A percentile compares a stretch with the other conserved stretches of the same genome.
Evolutionary conservation across 1,140 invertebrate genomes (phyloP).

Genomic region (Meteorus sp.): DNA sequence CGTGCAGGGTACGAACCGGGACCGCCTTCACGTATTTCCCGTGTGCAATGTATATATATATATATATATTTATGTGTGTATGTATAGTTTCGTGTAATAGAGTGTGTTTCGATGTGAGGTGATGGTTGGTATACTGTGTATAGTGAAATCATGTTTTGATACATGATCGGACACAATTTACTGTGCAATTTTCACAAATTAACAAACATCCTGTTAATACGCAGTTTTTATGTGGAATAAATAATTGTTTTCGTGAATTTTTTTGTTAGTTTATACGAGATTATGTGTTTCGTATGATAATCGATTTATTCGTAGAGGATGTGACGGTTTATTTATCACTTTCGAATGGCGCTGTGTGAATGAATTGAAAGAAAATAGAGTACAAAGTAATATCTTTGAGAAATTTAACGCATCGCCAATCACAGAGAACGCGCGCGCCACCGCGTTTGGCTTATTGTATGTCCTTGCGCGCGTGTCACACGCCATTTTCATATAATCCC

Average conservation of each 20-base stretch:
- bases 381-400: conserved; percentile 36
- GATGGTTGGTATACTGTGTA: no score
- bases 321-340: background rate
- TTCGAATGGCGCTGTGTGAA: background rate
- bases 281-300: no score
- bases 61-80: conserved; percentile 7
- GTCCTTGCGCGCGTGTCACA: conserved; percentile 31
- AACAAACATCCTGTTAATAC: no score
- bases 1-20: conserved; percentile 21
- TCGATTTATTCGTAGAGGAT: background rate
- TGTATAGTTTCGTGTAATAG: conserved; percentile 21
- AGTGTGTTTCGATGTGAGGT: no score
- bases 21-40: conserved; percentile 22
- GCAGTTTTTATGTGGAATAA: no score
- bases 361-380: background rate
- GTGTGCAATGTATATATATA: conserved; percentile 22
- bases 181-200: no score
- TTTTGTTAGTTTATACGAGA: no score
- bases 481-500: conserved; percentile 39
- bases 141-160: no score
- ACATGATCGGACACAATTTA: no score
- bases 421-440: conserved; percentile 31
- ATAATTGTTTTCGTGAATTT: no score
- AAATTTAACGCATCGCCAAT: conserved; percentile 44
- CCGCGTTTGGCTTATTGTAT: conserved; percentile 37